phyloP scores from a whole-genome alignment of 2,113 vertebrate genomes.

The Pheucticus melanocephalus region DNA sequence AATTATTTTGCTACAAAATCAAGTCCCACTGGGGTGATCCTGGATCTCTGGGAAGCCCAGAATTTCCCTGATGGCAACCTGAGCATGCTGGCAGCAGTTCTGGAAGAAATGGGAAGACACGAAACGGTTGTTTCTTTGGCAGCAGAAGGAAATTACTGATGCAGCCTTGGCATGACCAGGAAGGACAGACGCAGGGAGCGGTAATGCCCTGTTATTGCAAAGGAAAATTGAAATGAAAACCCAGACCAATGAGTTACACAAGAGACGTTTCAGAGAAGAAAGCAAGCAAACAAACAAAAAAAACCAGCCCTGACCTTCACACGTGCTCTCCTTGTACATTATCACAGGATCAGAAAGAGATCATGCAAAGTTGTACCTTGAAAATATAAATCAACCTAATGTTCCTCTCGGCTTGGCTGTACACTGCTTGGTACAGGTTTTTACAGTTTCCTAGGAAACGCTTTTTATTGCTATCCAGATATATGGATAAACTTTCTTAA shows the following conservation, averaged over 20 bases:
- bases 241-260: constrained; percentile 64
- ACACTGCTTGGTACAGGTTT: constrained; percentile 88
- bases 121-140: constrained; percentile 85
- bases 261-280: constrained; percentile 51
- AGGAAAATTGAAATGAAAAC: constrained; percentile 48
- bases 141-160: constrained; percentile 84
- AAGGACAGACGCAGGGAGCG: constrained; percentile 42
- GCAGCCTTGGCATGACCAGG: background rate
- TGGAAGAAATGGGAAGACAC: constrained; percentile 94
- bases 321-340: constrained; percentile 63
- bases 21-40: constrained; percentile 91
- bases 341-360: constrained; percentile 68
- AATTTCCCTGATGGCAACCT: constrained; percentile 94
- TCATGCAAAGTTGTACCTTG: constrained; percentile 76
- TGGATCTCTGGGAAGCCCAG: constrained; percentile 97
- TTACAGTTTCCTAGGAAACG: constrained; percentile 98
- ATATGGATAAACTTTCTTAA: constrained; percentile 91
- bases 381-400: constrained; percentile 74
- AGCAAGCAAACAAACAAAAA: constrained; percentile 4
- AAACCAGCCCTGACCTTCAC: constrained; percentile 44
- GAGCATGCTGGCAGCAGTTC: constrained; percentile 87
- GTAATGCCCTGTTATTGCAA: constrained; percentile 13
- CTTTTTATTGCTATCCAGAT: constrained; percentile 91
- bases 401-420: constrained; percentile 86
- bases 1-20: constrained; percentile 97